phyloP scores from a whole-genome alignment of 92 coral and sea anemone genomes.

The Parazoanthus atlanticus region DNA sequence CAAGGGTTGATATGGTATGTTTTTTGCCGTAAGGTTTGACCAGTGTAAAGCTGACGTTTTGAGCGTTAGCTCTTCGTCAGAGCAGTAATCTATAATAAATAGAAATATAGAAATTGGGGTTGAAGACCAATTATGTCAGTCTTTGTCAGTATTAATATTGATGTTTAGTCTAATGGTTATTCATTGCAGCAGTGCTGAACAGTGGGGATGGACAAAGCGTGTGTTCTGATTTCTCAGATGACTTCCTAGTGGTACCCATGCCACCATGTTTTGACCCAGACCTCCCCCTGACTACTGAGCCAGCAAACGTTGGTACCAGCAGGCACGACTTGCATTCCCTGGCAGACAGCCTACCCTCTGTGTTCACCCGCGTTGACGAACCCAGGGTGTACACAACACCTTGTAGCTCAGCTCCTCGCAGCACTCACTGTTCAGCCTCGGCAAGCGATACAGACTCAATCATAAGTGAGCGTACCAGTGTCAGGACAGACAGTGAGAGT shows the following conservation, averaged over 20 bases:
- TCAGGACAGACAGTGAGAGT: conserved; percentile 2
- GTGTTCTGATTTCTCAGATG: conserved; percentile 71
- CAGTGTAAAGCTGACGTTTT: no score
- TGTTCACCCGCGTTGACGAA: neutral
- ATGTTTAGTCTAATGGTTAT: neutral
- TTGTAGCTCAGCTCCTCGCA: neutral
- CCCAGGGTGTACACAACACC: neutral
- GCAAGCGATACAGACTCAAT: conserved; percentile 14
- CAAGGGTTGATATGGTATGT: no score
- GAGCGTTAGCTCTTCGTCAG: no score
- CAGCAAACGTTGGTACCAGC: conserved; percentile 60
- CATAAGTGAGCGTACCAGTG: neutral
- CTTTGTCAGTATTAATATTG: neutral
- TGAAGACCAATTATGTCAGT: no score
- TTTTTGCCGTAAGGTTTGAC: no score
- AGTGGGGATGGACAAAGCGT: conserved; percentile 61
- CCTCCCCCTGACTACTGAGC: conserved; percentile 74
- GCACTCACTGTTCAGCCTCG: neutral
- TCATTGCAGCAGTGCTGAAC: neutral
- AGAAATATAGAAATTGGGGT: no score
- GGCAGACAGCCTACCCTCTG: conserved; percentile 10
- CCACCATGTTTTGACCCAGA: conserved; percentile 96
- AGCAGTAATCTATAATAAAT: no score
- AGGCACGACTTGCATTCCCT: conserved; percentile 36
- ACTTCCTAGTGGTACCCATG: conserved; percentile 87